These are phyloP conservation scores for Mizuhopecten yessoensis DNA, from an alignment of 1,140 invertebrate species.

Conservation along the genomic window DNA sequence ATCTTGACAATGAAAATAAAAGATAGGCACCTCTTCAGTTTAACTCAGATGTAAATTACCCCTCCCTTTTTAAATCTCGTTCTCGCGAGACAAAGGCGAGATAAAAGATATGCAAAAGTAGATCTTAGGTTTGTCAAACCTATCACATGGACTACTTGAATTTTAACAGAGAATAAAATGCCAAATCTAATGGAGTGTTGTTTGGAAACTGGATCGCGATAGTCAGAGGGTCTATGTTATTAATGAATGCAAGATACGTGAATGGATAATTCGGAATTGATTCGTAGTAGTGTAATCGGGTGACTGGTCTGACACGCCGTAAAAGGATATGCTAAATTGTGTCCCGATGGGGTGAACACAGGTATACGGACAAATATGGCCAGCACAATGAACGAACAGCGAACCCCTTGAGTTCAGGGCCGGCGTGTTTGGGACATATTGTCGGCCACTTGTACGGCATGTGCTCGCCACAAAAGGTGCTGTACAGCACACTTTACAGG, in stretches of 20 bases:
- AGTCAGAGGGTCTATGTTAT: constrained; percentile 26
- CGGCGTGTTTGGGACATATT: neutral
- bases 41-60: constrained; percentile 58
- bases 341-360: constrained; percentile 8
- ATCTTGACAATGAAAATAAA: constrained; percentile 56
- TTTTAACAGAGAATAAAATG: constrained; percentile 36
- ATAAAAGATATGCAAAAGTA: constrained; percentile 51
- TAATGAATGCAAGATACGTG: constrained; percentile 33
- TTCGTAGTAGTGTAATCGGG: constrained; percentile 37
- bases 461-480: neutral
- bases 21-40: constrained; percentile 54
- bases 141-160: neutral
- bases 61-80: constrained; percentile 58
- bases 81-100: constrained; percentile 49
- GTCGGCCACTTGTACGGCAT: neutral
- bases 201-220: constrained; percentile 1
- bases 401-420: neutral
- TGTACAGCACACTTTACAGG: neutral
- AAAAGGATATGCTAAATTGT: constrained; percentile 39
- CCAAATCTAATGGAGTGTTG: constrained; percentile 16
- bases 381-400: constrained; percentile 11
- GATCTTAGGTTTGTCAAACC: constrained; percentile 52
- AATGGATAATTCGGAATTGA: constrained; percentile 34
- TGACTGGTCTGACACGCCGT: neutral
- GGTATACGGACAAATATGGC: constrained; percentile 25